A percentile compares a stretch with the other conserved stretches of the same genome.
Conservation (phyloP, 2,113 vertebrate genomes). For the Hippocampus guttulatus region DNA sequence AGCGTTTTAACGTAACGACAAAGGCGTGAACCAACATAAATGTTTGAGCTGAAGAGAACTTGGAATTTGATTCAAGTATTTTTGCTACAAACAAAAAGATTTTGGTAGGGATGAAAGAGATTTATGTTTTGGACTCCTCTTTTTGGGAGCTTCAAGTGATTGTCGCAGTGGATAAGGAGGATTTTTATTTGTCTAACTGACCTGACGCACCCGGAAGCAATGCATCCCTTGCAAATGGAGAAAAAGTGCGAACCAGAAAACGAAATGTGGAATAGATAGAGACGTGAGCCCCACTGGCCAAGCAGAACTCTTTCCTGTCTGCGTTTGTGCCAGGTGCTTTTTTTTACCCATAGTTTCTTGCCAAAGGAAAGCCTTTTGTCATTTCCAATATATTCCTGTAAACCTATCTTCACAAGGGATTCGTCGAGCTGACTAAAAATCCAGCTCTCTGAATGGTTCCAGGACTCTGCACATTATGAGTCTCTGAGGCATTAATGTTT, state of each 20-base stretch:
- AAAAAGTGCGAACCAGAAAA: slow-evolving; percentile 49
- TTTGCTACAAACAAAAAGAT: neutral
- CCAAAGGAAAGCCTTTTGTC: slow-evolving; percentile 55
- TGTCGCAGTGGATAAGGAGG: slow-evolving; percentile 34
- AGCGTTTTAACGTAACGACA: no score
- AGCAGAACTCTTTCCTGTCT: slow-evolving; percentile 40
- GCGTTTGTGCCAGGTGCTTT: slow-evolving; percentile 38
- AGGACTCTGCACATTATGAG: slow-evolving; percentile 36
- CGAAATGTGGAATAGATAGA: slow-evolving; percentile 50
- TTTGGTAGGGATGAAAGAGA: neutral
- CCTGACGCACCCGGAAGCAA: slow-evolving; percentile 43
- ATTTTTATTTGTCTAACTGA: slow-evolving; percentile 45
- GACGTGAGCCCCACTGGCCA: slow-evolving; percentile 58
- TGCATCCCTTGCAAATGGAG: slow-evolving; percentile 58
- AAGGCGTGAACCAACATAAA: no score
- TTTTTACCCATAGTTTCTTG: slow-evolving; percentile 43
- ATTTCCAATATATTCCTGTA: slow-evolving; percentile 45
- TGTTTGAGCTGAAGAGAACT: neutral
- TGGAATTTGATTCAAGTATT: neutral
- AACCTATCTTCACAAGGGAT: slow-evolving; percentile 53
- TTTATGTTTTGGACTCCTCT: slow-evolving; percentile 32
- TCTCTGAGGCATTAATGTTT: slow-evolving; percentile 42
- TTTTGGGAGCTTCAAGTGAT: slow-evolving; percentile 39
- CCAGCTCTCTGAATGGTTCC: slow-evolving; percentile 51
- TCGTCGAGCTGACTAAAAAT: slow-evolving; percentile 21